Evolutionary conservation across 2,797 vertebrate genomes (phyloP).

Genomic region (Danio aesculapii): DNA sequence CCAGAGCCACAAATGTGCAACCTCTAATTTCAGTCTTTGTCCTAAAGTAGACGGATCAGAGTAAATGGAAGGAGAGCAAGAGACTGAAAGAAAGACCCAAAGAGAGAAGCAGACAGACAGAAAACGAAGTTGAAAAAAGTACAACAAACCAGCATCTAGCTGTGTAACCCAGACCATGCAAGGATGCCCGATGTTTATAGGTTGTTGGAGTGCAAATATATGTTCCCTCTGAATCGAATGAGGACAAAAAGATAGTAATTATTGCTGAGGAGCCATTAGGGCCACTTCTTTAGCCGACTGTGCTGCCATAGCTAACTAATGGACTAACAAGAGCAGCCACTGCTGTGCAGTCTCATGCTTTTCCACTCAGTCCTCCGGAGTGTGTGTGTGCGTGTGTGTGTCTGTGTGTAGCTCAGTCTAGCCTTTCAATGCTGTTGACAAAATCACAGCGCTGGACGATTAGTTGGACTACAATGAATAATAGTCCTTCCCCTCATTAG

Average conservation of each 20-base stretch:
- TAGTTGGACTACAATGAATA: constrained; percentile 72
- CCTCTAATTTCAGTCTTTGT: constrained; percentile 53
- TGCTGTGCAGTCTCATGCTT: constrained; percentile 77
- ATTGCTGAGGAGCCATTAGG: constrained; percentile 81
- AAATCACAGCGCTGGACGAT: constrained; percentile 81
- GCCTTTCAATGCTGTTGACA: constrained; percentile 83
- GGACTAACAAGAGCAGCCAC: constrained; percentile 79
- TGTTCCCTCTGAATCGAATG: constrained; percentile 84
- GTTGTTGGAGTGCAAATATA: constrained; percentile 84
- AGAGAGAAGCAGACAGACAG: constrained; percentile 23
- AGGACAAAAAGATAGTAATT: constrained; percentile 86
- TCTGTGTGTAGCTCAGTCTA: constrained; percentile 67
- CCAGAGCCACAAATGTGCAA: constrained; percentile 31
- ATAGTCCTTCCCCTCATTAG: constrained; percentile 60
- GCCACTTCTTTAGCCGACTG: constrained; percentile 87
- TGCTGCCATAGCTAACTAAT: constrained; percentile 87
- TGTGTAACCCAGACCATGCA: constrained; percentile 70
- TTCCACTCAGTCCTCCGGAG: constrained; percentile 78
- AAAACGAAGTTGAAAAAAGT: constrained; percentile 62
- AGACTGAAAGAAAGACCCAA: constrained; percentile 38
- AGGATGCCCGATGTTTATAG: constrained; percentile 72
- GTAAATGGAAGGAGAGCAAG: constrained; percentile 55
- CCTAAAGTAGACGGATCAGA: constrained; percentile 51
- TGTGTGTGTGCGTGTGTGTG: constrained; percentile 26
- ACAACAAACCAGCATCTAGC: constrained; percentile 51